These are phyloP conservation scores for Muscicapa comitata DNA, from an alignment of 2,797 vertebrate genomes.

Conservation along the genomic window DNA sequence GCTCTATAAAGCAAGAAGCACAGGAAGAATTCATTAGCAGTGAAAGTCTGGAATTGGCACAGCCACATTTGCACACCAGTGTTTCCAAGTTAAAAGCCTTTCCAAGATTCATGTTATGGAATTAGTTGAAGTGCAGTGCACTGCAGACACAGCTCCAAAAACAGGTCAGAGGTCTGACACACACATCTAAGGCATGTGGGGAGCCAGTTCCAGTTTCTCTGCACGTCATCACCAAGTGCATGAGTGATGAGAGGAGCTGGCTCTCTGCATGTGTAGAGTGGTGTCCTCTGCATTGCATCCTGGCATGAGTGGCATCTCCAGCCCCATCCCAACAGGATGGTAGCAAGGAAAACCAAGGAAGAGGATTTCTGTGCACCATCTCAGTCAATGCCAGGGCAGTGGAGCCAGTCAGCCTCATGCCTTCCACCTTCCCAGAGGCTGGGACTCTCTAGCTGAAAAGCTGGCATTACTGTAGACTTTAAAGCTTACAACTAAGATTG, in stretches of 20 bases:
- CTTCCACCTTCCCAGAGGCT: background rate
- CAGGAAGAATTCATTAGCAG: background rate
- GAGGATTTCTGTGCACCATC: fast-evolving
- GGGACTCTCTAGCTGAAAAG: background rate
- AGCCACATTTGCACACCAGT: background rate
- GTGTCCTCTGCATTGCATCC: background rate
- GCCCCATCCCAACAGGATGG: fast-evolving
- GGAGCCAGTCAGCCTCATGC: background rate
- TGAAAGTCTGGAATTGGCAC: background rate
- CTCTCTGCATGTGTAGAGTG: background rate
- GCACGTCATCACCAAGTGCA: background rate
- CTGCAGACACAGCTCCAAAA: background rate
- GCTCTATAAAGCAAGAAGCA: background rate
- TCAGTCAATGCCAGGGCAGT: background rate
- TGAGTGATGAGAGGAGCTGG: background rate
- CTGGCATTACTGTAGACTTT: background rate
- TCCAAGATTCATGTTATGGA: background rate
- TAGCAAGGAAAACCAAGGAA: background rate
- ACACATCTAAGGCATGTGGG: background rate
- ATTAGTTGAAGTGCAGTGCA: background rate
- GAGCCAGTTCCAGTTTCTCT: background rate
- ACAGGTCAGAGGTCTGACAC: background rate
- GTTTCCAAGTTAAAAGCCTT: background rate
- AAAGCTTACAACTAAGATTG: background rate
- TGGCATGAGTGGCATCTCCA: no score